Conservation (phyloP, 2,888 invertebrate species). For the Tupiocoris notatus region DNA sequence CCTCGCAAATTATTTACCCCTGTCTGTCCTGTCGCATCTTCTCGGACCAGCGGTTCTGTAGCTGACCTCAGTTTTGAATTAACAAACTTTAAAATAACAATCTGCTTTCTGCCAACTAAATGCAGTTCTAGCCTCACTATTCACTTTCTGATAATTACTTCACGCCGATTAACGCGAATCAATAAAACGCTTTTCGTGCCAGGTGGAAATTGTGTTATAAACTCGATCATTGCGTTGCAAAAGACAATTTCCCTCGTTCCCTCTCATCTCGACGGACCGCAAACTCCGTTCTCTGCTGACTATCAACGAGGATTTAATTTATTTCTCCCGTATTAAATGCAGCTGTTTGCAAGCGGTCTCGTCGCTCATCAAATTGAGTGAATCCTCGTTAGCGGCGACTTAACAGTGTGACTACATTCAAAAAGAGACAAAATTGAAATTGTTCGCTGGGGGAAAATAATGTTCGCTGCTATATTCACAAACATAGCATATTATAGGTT, state of each 20-base stretch:
- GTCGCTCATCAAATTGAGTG: too few relatives aligned
- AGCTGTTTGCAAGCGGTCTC: too few relatives aligned
- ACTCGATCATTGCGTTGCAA: slow-evolving; percentile 23
- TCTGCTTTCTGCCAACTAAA: slow-evolving; percentile 36
- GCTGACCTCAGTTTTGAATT: slow-evolving; percentile 39
- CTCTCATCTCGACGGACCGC: background rate
- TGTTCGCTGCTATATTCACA: too few relatives aligned
- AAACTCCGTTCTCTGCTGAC: too few relatives aligned
- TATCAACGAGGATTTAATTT: too few relatives aligned
- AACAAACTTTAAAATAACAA: slow-evolving; percentile 40
- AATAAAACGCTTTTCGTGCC: slow-evolving; percentile 22
- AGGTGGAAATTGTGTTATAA: slow-evolving; percentile 20
- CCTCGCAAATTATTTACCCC: slow-evolving; percentile 36
- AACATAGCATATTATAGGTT: too few relatives aligned
- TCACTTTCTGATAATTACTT: slow-evolving; percentile 36
- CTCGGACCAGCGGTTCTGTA: background rate
- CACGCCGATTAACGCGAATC: slow-evolving; percentile 31
- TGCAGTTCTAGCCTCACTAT: slow-evolving; percentile 29
- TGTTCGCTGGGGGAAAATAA: too few relatives aligned
- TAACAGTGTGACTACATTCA: too few relatives aligned
- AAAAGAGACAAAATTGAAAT: too few relatives aligned
- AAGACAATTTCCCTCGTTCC: slow-evolving; percentile 19
- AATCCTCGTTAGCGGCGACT: too few relatives aligned
- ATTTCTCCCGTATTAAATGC: too few relatives aligned
- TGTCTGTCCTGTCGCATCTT: slow-evolving; percentile 5